Conservation (phyloP, 1,140 invertebrate species). For the Formica selysi region DNA sequence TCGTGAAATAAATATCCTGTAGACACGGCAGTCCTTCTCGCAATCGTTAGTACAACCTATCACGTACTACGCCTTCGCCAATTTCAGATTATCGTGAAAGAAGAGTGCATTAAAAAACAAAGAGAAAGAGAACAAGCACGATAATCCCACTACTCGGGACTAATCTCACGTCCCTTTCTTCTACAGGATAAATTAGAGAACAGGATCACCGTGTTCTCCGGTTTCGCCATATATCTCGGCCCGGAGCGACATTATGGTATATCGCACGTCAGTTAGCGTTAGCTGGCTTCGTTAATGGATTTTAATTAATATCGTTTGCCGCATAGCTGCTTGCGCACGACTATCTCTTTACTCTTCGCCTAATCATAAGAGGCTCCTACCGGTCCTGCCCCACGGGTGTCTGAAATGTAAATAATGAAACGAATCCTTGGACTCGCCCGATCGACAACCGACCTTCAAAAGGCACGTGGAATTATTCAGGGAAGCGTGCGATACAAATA, state of each 20-base stretch:
- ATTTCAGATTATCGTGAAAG: neutral
- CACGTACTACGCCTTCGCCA: neutral
- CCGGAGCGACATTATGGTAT: conserved; percentile 2
- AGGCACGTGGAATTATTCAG: conserved; percentile 58
- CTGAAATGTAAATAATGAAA: conserved; percentile 62
- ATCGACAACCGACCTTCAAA: neutral
- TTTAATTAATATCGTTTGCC: conserved; percentile 72
- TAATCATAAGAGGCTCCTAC: conserved; percentile 52
- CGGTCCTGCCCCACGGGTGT: neutral
- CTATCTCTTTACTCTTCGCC: neutral
- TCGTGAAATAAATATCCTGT: conserved; percentile 2
- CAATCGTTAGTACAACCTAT: neutral
- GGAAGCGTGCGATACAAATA: neutral
- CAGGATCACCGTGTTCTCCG: conserved; percentile 23
- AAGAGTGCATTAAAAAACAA: neutral
- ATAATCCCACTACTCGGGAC: neutral
- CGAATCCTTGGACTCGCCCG: neutral
- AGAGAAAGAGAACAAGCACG: neutral
- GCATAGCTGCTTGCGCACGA: neutral
- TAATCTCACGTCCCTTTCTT: conserved; percentile 17
- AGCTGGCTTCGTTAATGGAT: conserved; percentile 62
- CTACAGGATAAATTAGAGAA: conserved; percentile 9
- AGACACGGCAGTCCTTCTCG: neutral
- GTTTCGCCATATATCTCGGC: conserved; percentile 48
- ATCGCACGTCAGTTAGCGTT: conserved; percentile 38